Evolutionary conservation across 2,113 vertebrate species (phyloP), one percentile per base, ranked within the genome.

Genomic region (Kryptolebias marmoratus): DNA sequence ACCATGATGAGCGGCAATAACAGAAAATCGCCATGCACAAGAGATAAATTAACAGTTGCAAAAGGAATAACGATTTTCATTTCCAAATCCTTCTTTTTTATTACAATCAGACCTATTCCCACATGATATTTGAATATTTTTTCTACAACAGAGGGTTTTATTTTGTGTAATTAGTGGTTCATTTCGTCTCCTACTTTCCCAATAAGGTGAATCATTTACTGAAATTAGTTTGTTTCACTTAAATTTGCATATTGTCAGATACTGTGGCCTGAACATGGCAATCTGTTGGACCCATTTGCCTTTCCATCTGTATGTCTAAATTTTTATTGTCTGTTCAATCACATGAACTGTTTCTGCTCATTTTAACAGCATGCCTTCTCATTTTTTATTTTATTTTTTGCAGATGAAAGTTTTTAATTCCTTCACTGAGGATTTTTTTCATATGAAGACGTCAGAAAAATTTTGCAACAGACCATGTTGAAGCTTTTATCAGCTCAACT

Each of bases 1-100:
- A 45, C 80, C 54, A 55, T 73, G 71, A 74, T 72, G 61, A 50
- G 16, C 68, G 64, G 44, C 56, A 84, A 85, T 79, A 82, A 62
- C 13, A 60, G 54, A 80, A 75, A 77, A 66, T 58, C 62, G 68
- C 36, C 7, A 18, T 47, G 45, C 50, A 75, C 31, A 47, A 39
- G 16, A 81, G 36, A 71, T 3, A 31, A 16, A 58, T 11, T 5
- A 5, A 11, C 18, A 11, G 16, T 12, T 32, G 13, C 14, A 15
- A 9, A 27, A 55, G 18, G 27, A 48, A 56, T 12, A 22, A 60
- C 22, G 18, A 49, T 32, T 3, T 49, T 11, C 3, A 1, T 16
- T 58, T 13, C 5, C 47, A 58, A 1, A 49, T 22, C 28, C 11
- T 52, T 50, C 45, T 31, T 66, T 71, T 64, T 66, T 27, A 14